A percentile compares a stretch with the other conserved stretches of the same genome.
These are phyloP conservation scores for Venustoraphidia nigricollis DNA, from an alignment of 2,888 invertebrate genomes.

Conservation along the genomic window DNA sequence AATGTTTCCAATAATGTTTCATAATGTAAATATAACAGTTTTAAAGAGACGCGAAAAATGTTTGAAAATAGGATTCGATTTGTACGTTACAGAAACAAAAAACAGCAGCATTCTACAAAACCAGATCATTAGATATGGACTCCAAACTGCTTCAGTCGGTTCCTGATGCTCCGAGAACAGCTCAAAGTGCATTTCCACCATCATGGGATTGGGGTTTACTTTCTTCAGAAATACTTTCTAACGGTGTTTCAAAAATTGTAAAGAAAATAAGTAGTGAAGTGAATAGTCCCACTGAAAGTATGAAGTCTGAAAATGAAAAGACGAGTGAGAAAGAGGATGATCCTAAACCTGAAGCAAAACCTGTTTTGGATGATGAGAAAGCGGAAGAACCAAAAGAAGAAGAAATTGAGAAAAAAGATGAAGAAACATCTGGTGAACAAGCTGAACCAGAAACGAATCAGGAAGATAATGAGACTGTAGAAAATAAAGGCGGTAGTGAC, in stretches of 20 bases:
- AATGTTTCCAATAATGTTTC: too few relatives aligned
- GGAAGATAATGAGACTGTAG: slow-evolving; percentile 8
- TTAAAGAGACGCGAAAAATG: slow-evolving; percentile 3
- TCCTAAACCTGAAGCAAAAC: slow-evolving; percentile 8
- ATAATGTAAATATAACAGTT: neutral
- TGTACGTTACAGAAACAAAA: slow-evolving; percentile 59
- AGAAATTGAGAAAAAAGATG: slow-evolving; percentile 3
- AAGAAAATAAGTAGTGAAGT: slow-evolving; percentile 14
- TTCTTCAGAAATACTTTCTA: slow-evolving; percentile 26
- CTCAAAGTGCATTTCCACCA: slow-evolving; percentile 49
- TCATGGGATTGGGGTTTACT: slow-evolving; percentile 60
- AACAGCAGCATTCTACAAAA: slow-evolving; percentile 65
- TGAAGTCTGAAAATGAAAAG: neutral
- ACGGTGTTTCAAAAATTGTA: slow-evolving; percentile 15
- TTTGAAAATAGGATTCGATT: neutral
- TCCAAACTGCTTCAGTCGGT: slow-evolving; percentile 48
- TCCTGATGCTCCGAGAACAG: slow-evolving; percentile 70
- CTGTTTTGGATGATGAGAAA: slow-evolving; percentile 4
- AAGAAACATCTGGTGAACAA: slow-evolving; percentile 5
- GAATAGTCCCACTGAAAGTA: neutral
- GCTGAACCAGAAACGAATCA: slow-evolving; percentile 10
- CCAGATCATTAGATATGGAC: slow-evolving; percentile 62
- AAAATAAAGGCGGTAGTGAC: slow-evolving; percentile 15
- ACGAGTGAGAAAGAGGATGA: slow-evolving; percentile 2
- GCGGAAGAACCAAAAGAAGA: slow-evolving; percentile 7